A percentile compares a stretch with the other conserved stretches of the same genome.
Evolutionary conservation across 2,113 vertebrate species (phyloP).

Genomic region (Alaudala cheleensis): DNA sequence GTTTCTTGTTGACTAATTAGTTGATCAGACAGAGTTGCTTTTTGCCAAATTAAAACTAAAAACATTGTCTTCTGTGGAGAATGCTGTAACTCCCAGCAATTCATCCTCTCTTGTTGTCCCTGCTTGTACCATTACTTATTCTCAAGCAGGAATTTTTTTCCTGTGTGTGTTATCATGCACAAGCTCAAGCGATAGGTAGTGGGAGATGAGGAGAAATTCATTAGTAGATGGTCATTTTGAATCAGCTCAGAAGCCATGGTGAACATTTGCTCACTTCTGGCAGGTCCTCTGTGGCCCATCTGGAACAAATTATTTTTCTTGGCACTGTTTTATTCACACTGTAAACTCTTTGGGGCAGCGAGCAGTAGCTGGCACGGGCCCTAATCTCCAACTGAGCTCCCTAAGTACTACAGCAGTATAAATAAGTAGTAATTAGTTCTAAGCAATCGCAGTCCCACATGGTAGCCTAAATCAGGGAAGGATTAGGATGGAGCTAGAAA

Average conservation of each 20-base stretch:
- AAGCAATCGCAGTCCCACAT: conserved; percentile 27
- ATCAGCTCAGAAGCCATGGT: conserved; percentile 28
- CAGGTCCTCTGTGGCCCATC: conserved; percentile 59
- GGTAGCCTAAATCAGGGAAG: conserved; percentile 23
- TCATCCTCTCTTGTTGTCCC: neutral
- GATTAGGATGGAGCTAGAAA: conserved; percentile 34
- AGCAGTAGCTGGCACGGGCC: conserved; percentile 39
- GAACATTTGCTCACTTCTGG: conserved; percentile 56
- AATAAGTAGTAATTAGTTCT: conserved; percentile 63
- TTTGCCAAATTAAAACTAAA: neutral
- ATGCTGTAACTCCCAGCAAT: neutral
- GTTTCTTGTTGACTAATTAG: neutral
- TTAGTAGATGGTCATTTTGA: conserved; percentile 54
- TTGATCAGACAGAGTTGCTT: neutral
- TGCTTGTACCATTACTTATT: neutral
- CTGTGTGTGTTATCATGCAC: rapidly evolving
- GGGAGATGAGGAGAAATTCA: conserved; percentile 19
- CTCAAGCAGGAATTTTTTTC: neutral
- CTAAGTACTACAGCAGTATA: conserved; percentile 58
- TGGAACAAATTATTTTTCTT: conserved; percentile 66
- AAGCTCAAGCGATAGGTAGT: neutral
- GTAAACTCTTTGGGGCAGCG: conserved; percentile 59
- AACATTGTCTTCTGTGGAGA: neutral
- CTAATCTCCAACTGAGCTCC: conserved; percentile 55
- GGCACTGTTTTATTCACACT: conserved; percentile 19